A percentile compares a stretch with the other conserved stretches of the same genome.
phyloP scores from a whole-genome alignment of 2,797 vertebrate species.

The Bradypus variegatus region DNA sequence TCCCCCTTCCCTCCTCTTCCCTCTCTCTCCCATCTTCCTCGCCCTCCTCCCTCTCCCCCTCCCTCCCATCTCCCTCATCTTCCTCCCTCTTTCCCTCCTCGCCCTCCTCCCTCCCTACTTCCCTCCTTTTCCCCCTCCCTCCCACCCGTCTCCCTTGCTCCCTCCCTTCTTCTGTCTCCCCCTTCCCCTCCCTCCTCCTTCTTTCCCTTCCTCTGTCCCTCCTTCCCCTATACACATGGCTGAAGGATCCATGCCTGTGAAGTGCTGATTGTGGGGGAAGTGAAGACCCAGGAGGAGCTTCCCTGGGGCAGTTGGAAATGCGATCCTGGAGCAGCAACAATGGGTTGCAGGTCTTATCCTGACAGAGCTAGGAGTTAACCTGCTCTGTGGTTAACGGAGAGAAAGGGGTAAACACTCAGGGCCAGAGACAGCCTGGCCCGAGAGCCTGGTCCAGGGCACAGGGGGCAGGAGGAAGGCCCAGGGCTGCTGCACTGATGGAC shows the following conservation, averaged over 20 bases:
- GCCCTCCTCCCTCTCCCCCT: no score
- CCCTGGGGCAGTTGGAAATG: background rate
- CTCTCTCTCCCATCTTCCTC: background rate
- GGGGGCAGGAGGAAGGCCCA: rapidly evolving
- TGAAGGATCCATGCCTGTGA: no score
- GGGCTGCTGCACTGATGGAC: background rate
- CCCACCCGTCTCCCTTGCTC: background rate
- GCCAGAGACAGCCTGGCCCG: background rate
- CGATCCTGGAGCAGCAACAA: background rate
- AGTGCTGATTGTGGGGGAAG: background rate
- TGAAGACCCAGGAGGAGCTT: background rate
- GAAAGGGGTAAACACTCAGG: background rate
- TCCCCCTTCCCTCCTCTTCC: background rate
- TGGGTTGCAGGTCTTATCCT: background rate
- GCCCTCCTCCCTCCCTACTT: background rate
- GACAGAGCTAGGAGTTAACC: background rate
- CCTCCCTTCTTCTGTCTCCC: no score
- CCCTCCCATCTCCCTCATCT: no score
- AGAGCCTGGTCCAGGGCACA: background rate
- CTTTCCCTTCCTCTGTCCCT: background rate
- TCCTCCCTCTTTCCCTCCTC: no score
- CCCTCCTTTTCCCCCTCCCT: background rate
- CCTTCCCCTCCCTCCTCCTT: background rate
- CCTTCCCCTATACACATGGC: background rate
- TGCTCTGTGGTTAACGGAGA: background rate